A percentile compares a stretch with the other conserved stretches of the same genome.
These are phyloP conservation scores for Ceratitis capitata DNA, from an alignment of 1,140 invertebrate genomes.

Conservation along the genomic window DNA sequence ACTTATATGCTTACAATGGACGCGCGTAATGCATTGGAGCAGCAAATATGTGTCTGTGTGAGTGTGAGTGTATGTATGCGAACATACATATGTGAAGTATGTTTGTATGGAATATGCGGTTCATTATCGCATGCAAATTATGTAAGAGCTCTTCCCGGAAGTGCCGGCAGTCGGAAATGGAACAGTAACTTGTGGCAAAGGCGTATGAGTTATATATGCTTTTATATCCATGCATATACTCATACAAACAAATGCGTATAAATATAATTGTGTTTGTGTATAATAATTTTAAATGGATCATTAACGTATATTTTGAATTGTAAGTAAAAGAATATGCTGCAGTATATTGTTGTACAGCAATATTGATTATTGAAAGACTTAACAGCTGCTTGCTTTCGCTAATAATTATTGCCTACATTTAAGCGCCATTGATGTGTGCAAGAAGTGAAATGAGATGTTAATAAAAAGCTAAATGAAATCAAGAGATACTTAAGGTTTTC, in stretches of 20 bases:
- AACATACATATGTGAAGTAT: too few species aligned
- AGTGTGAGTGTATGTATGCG: not conserved
- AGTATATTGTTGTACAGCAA: not conserved
- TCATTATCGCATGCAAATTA: constrained; percentile 39
- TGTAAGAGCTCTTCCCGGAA: constrained; percentile 3
- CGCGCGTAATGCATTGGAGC: not conserved
- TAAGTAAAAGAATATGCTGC: not conserved
- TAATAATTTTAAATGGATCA: not conserved
- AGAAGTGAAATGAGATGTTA: too few species aligned
- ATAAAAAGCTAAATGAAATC: too few species aligned
- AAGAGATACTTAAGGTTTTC: too few species aligned
- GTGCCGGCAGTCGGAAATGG: not conserved
- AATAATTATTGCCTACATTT: not conserved
- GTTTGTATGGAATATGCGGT: not conserved
- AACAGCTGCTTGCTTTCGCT: not conserved
- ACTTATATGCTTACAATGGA: not conserved
- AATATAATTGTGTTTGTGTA: not conserved
- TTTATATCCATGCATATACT: not conserved
- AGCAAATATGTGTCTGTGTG: not conserved
- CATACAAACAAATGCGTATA: not conserved
- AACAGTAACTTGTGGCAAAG: constrained; percentile 23
- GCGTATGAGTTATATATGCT: not conserved
- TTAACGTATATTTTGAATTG: not conserved
- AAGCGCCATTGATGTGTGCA: not conserved
- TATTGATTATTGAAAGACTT: too few species aligned